A percentile compares a stretch with the other conserved stretches of the same genome.
Conservation (phyloP, 23 tunicate species). For the Phallusia fumigata region DNA sequence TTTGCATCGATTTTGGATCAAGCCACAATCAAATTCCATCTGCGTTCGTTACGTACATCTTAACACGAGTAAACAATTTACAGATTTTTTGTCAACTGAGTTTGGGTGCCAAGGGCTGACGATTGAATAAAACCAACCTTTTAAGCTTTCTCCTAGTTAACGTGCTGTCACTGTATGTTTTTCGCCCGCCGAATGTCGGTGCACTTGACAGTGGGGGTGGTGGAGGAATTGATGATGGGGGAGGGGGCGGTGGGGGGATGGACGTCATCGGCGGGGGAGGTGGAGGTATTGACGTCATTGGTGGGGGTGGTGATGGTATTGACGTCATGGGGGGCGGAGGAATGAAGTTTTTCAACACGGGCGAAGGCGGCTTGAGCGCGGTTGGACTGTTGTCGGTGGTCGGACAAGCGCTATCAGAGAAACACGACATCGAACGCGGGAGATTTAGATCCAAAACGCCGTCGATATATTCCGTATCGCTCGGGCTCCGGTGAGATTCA, state of each 20-base stretch:
- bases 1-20: too few relatives aligned
- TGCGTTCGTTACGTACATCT: too few relatives aligned
- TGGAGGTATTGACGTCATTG: conserved; percentile 32
- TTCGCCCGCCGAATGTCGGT: background rate
- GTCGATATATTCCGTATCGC: conserved; percentile 40
- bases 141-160: background rate
- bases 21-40: too few relatives aligned
- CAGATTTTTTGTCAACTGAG: too few relatives aligned
- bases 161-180: background rate
- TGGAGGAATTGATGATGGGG: conserved; percentile 14
- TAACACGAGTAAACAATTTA: too few relatives aligned
- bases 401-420: background rate
- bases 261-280: conserved; percentile 54
- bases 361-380: conserved; percentile 5
- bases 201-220: conserved; percentile 24
- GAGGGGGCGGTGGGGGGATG: conserved; percentile 55
- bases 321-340: background rate
- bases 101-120: too few relatives aligned
- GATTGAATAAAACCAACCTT: background rate
- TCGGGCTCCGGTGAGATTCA: conserved; percentile 44
- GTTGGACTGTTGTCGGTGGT: conserved; percentile 1
- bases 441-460: conserved; percentile 2
- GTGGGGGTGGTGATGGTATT: conserved; percentile 30
- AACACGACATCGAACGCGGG: conserved; percentile 6
- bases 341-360: background rate